A percentile compares a stretch with the other conserved stretches of the same genome.
Conservation (phyloP, 2,797 vertebrate species). For the Sternarchorhynchus goeldii region DNA sequence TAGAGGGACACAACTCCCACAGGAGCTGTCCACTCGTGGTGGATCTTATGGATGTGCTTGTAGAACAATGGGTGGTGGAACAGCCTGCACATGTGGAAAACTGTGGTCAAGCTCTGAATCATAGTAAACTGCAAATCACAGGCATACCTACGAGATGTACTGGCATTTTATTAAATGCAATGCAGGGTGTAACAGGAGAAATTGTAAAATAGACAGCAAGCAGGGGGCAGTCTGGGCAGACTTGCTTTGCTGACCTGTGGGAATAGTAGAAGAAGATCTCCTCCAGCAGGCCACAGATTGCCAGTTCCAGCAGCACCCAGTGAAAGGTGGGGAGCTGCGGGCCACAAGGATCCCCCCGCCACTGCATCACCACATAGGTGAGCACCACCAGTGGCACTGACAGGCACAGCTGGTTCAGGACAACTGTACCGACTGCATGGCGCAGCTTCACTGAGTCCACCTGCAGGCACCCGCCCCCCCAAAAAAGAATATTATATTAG, state of each 20-base stretch:
- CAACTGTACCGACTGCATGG: constrained; percentile 67
- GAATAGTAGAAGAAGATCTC: constrained; percentile 93
- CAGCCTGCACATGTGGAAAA: constrained; percentile 71
- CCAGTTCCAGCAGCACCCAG: constrained; percentile 84
- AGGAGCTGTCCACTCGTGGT: constrained; percentile 96
- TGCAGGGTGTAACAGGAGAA: too few species aligned
- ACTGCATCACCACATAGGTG: constrained; percentile 71
- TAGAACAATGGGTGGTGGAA: constrained; percentile 86
- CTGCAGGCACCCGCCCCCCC: constrained; percentile 62
- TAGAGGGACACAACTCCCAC: constrained; percentile 83
- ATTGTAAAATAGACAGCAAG: background rate
- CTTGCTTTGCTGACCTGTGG: constrained; percentile 77
- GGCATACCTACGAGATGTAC: too few species aligned
- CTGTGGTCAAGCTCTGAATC: too few species aligned
- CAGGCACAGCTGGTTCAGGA: constrained; percentile 79
- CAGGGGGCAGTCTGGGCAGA: background rate
- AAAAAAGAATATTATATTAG: too few species aligned
- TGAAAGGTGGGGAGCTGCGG: constrained; percentile 87
- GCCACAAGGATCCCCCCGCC: constrained; percentile 77
- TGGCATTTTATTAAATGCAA: too few species aligned
- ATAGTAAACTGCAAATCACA: too few species aligned
- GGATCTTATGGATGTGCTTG: constrained; percentile 89
- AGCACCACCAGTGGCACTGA: constrained; percentile 79
- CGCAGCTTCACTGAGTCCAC: constrained; percentile 80
- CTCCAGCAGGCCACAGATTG: constrained; percentile 76